phyloP scores from a whole-genome alignment of 2,797 vertebrate genomes.

The Myotis pilosus region DNA sequence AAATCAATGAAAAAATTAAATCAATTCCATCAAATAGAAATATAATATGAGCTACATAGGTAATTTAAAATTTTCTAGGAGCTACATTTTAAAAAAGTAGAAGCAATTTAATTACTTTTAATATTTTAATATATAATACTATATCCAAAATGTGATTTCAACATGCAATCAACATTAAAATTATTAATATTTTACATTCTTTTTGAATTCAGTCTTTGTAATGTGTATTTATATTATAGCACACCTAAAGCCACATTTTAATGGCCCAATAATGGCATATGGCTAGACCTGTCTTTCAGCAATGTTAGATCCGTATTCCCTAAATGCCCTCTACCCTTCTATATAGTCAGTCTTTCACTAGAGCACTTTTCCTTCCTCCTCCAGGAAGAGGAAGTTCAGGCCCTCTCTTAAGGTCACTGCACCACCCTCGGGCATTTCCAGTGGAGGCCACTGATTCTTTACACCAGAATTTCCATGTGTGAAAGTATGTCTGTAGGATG shows the following conservation, averaged over 20 bases:
- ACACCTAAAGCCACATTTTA: not conserved
- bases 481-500: not conserved
- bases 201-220: not conserved
- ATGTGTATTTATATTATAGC: not conserved
- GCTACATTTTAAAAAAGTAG: not conserved
- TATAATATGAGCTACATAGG: not conserved
- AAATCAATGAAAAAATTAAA: not conserved
- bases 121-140: not conserved
- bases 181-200: not conserved
- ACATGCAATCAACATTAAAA: not conserved
- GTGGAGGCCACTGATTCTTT: not conserved
- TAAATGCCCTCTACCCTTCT: not conserved
- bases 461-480: not conserved
- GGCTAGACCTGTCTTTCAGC: not conserved
- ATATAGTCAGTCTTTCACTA: not conserved
- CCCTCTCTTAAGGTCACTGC: not conserved
- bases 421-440: not conserved
- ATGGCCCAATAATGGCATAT: not conserved
- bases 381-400: not conserved
- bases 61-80: not conserved
- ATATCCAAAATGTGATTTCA: not conserved
- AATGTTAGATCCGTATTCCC: not conserved
- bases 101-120: not conserved
- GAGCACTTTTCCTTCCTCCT: not conserved
- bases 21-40: not conserved